Base-by-base conservation (phyloP, 2,797 vertebrate species). In the Characodon lateralis region DNA sequence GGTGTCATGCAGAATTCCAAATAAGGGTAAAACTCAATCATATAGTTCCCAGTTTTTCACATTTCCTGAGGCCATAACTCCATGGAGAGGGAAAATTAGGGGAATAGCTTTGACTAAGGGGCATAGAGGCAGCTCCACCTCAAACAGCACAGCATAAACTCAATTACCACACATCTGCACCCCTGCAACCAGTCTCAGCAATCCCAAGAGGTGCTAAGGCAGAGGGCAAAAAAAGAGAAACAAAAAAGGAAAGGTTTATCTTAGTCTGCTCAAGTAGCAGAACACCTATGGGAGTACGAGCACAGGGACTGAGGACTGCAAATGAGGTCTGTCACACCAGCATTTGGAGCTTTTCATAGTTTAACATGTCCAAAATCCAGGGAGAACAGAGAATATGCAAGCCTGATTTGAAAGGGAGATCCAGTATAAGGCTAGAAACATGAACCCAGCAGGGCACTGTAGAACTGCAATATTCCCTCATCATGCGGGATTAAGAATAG, bases 81-180 rank as follows among this genome's bases (percentile, higher is more conserved):
- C 85, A 86, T 72, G 79, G 86, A 89, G 88, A 89, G 80, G 79
- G 80, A 85, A 90, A 93, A 90, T 88, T 88, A 53, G 84, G 79
- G 74, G 86, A 82, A 78, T 84, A 83, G 88, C 89, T 89, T 86
- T 85, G 87, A 91, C 90, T 84, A 85, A 91, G 86, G 83, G 31
- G 82, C 83, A 77, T 83, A 79, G 87, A 85, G 22, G 61, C 80
- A 76, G 83, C 89, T 89, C 91, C 89, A 88, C 92, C 91, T 93
- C 87, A 89, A 91, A 91, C 85, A 78, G 81, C 71, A 87, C 85
- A 86, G 91, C 89, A 89, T 88, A 89, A 93, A 93, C 89, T 90
- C 91, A 93, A 93, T 94, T 93, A 93, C 91, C 89, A 92, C 91
- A 90, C 89, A 87, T 91, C 84, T 92, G 83, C 89, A 85, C 88